phyloP scores from a whole-genome alignment of 2,113 vertebrate species.

The Gallinago paraguaiae region DNA sequence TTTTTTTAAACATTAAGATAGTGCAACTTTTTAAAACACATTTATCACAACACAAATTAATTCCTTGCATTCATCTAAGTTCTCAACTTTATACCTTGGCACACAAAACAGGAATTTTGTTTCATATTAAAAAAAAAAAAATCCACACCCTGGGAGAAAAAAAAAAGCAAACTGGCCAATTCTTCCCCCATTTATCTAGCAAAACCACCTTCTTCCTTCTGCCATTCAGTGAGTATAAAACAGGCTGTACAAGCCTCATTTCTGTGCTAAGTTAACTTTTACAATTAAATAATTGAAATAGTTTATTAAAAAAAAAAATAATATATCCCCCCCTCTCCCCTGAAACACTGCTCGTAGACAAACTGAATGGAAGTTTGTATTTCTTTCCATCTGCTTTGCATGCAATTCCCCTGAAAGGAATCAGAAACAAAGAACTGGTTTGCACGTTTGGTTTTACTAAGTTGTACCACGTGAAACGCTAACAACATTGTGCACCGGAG shows the following conservation, averaged over 20 bases:
- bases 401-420: constrained; percentile 79
- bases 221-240: constrained; percentile 70
- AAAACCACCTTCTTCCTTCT: constrained; percentile 68
- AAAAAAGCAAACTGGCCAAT: constrained; percentile 75
- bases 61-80: constrained; percentile 78
- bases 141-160: constrained; percentile 56
- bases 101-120: constrained; percentile 87
- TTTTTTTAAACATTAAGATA: constrained; percentile 86
- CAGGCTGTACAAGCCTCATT: constrained; percentile 53
- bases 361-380: constrained; percentile 69
- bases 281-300: constrained; percentile 82
- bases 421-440: constrained; percentile 76
- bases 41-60: constrained; percentile 79
- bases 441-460: constrained; percentile 79
- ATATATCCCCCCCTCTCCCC: constrained; percentile 21
- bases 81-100: constrained; percentile 86
- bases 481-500: constrained; percentile 77
- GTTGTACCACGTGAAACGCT: constrained; percentile 68
- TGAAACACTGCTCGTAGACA: constrained; percentile 68
- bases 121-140: constrained; percentile 68
- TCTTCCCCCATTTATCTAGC: constrained; percentile 68
- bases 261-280: constrained; percentile 78
- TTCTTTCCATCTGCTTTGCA: constrained; percentile 70
- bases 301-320: constrained; percentile 73
- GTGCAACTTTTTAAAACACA: constrained; percentile 91